Percentiles rank a stretch among this genome's conserved stretches.
phyloP scores from a whole-genome alignment of 30 jellyfish, hydroid and myxozoan species.

The Chrysaora quinquecirrha region DNA sequence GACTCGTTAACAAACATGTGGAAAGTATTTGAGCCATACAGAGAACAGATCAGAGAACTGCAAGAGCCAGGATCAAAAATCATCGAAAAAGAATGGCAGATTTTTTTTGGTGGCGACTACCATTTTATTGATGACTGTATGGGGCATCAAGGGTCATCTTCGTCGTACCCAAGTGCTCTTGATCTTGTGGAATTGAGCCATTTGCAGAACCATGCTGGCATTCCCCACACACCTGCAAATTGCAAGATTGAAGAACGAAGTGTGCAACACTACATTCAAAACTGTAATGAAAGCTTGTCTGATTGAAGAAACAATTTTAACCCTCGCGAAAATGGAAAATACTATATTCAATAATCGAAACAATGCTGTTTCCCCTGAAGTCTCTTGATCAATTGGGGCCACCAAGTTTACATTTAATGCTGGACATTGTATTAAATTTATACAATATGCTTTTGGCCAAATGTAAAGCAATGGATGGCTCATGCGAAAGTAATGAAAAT shows the following conservation, averaged over 20 bases:
- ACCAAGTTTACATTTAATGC: slow-evolving; percentile 14
- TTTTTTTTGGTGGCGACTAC: not conserved
- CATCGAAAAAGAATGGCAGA: not conserved
- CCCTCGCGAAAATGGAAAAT: not conserved
- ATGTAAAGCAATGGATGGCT: too few relatives aligned
- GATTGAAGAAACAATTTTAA: not conserved
- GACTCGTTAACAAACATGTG: slow-evolving; percentile 1
- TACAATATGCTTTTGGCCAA: slow-evolving; percentile 8
- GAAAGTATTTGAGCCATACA: slow-evolving; percentile 3
- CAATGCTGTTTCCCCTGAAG: not conserved
- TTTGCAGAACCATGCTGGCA: not conserved
- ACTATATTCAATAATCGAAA: not conserved
- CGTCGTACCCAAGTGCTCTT: not conserved
- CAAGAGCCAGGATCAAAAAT: slow-evolving; percentile 4
- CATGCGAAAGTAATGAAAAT: too few relatives aligned
- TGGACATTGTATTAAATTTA: not conserved
- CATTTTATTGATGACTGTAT: not conserved
- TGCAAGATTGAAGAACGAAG: not conserved
- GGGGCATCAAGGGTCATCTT: not conserved
- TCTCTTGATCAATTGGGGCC: too few relatives aligned
- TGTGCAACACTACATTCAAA: not conserved
- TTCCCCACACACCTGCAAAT: not conserved
- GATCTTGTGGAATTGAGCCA: not conserved
- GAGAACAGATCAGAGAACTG: not conserved
- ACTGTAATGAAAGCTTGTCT: not conserved